A percentile compares a stretch with the other conserved stretches of the same genome.
These are phyloP conservation scores for Aspidoscelis tigris DNA, from an alignment of 2,113 vertebrate species.

Conservation along the genomic window DNA sequence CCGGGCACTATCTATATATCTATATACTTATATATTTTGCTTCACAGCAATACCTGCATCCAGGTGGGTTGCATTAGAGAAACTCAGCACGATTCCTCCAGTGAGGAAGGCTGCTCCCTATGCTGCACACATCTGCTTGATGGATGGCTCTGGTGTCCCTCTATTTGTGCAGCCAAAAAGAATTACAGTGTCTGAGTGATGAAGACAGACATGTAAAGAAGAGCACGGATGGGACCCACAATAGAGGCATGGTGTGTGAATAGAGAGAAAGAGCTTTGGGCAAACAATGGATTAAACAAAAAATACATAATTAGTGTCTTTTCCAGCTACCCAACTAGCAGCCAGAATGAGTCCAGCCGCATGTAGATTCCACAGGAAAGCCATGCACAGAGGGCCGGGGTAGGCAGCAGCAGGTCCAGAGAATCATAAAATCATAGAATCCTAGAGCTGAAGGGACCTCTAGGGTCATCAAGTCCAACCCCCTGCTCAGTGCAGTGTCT, in stretches of 20 bases:
- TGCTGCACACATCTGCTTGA: constrained; percentile 21
- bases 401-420: too few species aligned
- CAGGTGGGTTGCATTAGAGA: constrained; percentile 1
- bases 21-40: not conserved
- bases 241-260: not conserved
- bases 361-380: too few species aligned
- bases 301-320: too few species aligned
- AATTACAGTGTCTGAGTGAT: constrained; percentile 26
- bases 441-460: too few species aligned
- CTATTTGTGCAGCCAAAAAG: constrained; percentile 21
- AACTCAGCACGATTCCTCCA: not conserved
- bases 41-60: not conserved
- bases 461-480: too few species aligned
- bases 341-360: too few species aligned
- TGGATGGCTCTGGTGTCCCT: constrained; percentile 10
- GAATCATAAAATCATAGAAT: too few species aligned
- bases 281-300: not conserved
- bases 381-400: too few species aligned
- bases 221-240: not conserved
- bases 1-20: not conserved
- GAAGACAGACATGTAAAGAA: constrained; percentile 19
- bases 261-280: not conserved
- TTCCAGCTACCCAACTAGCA: too few species aligned
- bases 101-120: not conserved
- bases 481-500: too few species aligned